Conservation (phyloP, 2,888 invertebrate genomes). For the Thymelicus sylvestris region DNA sequence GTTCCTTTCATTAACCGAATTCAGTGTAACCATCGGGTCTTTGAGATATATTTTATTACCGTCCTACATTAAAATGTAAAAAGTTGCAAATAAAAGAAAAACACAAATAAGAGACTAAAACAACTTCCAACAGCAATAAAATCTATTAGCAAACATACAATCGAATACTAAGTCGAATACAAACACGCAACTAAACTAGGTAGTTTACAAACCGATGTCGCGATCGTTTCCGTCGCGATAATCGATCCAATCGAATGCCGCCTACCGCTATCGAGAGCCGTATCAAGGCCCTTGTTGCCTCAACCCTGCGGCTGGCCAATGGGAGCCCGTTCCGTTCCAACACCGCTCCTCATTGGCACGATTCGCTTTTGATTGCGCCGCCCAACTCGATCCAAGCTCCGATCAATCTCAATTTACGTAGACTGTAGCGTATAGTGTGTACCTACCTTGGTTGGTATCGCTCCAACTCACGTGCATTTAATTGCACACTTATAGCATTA, state of each 20-base stretch:
- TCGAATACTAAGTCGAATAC: no score
- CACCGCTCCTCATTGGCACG: slow-evolving; percentile 73
- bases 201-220: not conserved
- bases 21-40: no score
- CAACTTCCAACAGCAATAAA: no score
- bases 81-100: no score
- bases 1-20: no score
- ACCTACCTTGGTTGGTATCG: slow-evolving; percentile 50
- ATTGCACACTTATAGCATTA: slow-evolving; percentile 48
- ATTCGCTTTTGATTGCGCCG: slow-evolving; percentile 82
- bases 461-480: slow-evolving; percentile 59
- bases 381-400: slow-evolving; percentile 78
- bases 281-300: slow-evolving; percentile 79
- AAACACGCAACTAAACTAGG: no score
- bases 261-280: slow-evolving; percentile 79
- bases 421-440: no score
- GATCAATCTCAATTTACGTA: slow-evolving; percentile 78
- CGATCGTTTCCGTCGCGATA: slow-evolving; percentile 57
- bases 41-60: no score
- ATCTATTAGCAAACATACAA: no score
- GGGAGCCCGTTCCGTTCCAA: slow-evolving; percentile 54
- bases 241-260: slow-evolving; percentile 77
- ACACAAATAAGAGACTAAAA: no score
- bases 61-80: no score
- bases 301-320: slow-evolving; percentile 76